Evolutionary conservation across 2,888 invertebrate species (phyloP), one percentile per base, ranked within the genome.

Genomic region (Galerucella nymphaeae): DNA sequence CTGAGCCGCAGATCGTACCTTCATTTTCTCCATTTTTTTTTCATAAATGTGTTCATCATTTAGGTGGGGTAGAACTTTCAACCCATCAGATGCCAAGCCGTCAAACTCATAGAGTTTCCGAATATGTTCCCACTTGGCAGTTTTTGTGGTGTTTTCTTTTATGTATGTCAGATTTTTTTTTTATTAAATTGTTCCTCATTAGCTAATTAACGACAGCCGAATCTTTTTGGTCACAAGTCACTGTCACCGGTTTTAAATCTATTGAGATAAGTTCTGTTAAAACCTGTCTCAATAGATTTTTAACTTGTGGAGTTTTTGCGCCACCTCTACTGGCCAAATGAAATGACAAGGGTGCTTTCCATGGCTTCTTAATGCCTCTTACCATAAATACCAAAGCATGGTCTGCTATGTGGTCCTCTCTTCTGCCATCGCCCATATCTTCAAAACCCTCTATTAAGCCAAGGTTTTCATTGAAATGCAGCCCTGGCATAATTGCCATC

Each of bases 191-290:
- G 18, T 4, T 16, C 50, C 64, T 66, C 16, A 75, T 16, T 14
- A 73, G 50, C 11, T 20, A 16, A 20, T 66, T 55, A 18, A 75
- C 63, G 16, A 68, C 64, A 66, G 68, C 66, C 2, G 61, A 41
- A 48, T 66, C 23, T 55, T 71, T 23, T 6, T 42, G 42, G 42
- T 42, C 42, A 42, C 42, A 42, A 42, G 6, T 42, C 8, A 42
- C 42, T 42, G 66, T 50, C 50, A 71, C 61, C 41, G 75, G 75
- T 71, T 71, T 71, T 2, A 75, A 62, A 63, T 66, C 71, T 57
- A 73, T 73, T 42, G 64, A 64, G 58, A 70, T 14, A 42, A 73
- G 48, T 23, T 55, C 14, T 59, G 10, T n/a, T 66, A 45, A 11
- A 73, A 55, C n/a, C 59, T n/a, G 20, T 30, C n/a, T 55, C 10